Evolutionary conservation across 92 coral and sea anemone genomes (phyloP), one percentile per base, ranked within the genome.

Genomic region (Plumapathes pennacea): DNA sequence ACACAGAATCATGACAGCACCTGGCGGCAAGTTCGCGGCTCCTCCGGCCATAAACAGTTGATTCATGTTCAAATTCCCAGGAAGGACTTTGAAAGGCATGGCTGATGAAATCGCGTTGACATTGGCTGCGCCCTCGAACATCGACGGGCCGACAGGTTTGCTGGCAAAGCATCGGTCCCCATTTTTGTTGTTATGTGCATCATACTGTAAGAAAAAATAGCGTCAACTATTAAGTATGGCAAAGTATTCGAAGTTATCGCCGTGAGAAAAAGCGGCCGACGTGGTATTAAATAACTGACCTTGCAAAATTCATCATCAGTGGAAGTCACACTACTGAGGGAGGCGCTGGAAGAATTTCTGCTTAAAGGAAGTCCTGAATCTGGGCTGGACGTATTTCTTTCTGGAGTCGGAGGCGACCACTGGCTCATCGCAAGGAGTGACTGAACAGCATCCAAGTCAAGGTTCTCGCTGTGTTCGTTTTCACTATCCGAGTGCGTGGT

Each of bases 381-480:
- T 22, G 96, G 96, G 50, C 89, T 87, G 6, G 96, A 77, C 43
- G 70, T 84, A 47, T 62, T 77, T 69, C 96, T 67, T 48, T 88
- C 98, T 27, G 91, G 94, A 34, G 81, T 63, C 33, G 96, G 98
- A 9, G 98, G 98, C 57, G 96, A 80, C 98, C 98, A 92, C 68
- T 82, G 91, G 60, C 98, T 92, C 88, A 92, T 92, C 2, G 98
- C 98, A 52, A 92, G 83, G 11, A 92, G 86, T 10, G 98, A 92
- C 53, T 92, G 98, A 0, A 92, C 98, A 32, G 98, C 98, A 63
- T 89, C 95, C 5, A 92, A 86, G 63, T 92, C 98, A 36, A 82
- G 85, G 58, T 66, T 76, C 32, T 68, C 83, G 26, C 42, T 72
- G 29, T 69, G 53, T 38, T 82, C 89, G 61, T 59, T 60, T 22